Conservation (phyloP, 2,113 vertebrate species). For the Mus musculus region DNA sequence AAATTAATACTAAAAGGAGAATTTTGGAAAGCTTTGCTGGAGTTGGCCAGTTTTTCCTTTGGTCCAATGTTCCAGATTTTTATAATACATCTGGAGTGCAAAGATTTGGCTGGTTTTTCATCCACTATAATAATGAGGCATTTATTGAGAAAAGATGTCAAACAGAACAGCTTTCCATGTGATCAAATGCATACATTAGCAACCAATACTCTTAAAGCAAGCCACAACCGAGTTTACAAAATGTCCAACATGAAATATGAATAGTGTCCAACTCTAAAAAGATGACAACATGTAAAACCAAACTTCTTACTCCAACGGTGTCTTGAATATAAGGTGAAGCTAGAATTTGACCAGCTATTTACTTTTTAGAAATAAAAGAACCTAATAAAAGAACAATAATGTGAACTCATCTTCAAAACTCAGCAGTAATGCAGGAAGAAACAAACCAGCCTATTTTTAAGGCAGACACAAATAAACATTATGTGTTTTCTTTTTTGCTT, state of each 20-base stretch:
- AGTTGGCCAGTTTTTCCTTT: conserved; percentile 68
- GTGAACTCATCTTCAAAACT: conserved; percentile 52
- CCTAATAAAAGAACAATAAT: conserved; percentile 10
- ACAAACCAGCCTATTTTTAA: conserved; percentile 41
- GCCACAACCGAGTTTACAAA: conserved; percentile 13
- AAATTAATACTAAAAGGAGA: conserved; percentile 28
- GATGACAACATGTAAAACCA: not conserved
- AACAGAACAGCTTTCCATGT: conserved; percentile 57
- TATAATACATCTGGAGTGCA: conserved; percentile 76
- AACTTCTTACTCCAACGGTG: not conserved
- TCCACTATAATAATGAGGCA: conserved; percentile 64
- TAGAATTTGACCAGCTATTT: conserved; percentile 5
- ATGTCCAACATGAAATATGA: not conserved
- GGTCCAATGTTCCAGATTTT: conserved; percentile 61
- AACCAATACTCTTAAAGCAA: conserved; percentile 29
- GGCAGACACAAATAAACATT: not conserved
- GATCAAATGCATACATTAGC: conserved; percentile 1
- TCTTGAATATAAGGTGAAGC: not conserved
- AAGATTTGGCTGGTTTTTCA: conserved; percentile 72
- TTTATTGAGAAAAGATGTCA: conserved; percentile 71
- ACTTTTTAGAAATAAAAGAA: conserved; percentile 40
- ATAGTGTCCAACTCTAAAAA: not conserved
- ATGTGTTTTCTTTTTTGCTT: conserved; percentile 31
- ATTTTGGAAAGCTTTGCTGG: conserved; percentile 6
- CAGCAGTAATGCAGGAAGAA: not conserved